These are phyloP conservation scores for Dascillus cervinus DNA, from an alignment of 2,888 invertebrate species.

Conservation along the genomic window DNA sequence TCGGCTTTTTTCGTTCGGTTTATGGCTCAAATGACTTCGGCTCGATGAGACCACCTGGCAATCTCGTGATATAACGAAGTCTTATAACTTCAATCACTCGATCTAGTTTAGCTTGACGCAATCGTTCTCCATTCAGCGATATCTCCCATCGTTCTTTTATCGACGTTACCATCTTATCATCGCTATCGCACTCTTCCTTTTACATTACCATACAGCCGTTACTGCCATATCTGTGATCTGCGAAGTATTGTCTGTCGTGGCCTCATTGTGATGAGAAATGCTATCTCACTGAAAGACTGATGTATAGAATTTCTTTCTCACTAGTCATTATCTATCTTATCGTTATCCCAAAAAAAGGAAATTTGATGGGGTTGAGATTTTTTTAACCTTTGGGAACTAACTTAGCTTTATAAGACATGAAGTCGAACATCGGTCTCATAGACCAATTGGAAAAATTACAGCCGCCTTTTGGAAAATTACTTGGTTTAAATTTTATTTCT, in stretches of 20 bases:
- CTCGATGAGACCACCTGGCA: slow-evolving; percentile 2
- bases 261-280: slow-evolving; percentile 20
- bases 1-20: no score
- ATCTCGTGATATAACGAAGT: slow-evolving; percentile 1
- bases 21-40: no score
- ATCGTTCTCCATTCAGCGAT: slow-evolving; percentile 31
- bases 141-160: slow-evolving; percentile 25
- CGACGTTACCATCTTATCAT: slow-evolving; percentile 13
- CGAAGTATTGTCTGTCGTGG: slow-evolving; percentile 18
- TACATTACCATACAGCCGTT: slow-evolving; percentile 19
- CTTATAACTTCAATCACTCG: slow-evolving; percentile 7
- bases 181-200: slow-evolving; percentile 13
- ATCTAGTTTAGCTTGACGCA: slow-evolving; percentile 20
- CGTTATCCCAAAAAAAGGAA: no score
- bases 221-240: slow-evolving; percentile 16
- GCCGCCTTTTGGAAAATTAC: no score
- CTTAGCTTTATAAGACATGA: no score
- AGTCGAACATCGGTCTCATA: no score
- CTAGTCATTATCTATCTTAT: no score
- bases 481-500: no score
- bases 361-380: no score
- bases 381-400: no score
- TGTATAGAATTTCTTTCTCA: slow-evolving; percentile 5
- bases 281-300: slow-evolving; percentile 6
- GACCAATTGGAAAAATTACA: no score